Evolutionary conservation across 23 tunicate species (phyloP).

Genomic region (Oikopleura albicans): DNA sequence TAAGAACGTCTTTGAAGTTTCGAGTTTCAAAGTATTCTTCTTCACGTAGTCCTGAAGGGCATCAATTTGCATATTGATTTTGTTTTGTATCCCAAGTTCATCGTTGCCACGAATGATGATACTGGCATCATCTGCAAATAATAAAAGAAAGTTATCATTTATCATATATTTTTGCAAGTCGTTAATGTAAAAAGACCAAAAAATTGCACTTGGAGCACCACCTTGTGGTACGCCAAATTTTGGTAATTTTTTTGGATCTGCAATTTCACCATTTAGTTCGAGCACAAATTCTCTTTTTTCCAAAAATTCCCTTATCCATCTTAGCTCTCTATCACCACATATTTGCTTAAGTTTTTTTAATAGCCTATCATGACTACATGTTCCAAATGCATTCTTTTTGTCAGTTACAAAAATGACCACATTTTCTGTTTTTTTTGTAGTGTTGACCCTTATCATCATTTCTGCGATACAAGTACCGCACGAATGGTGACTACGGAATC

Average conservation of each 20-base stretch:
- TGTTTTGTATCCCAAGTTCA: not conserved
- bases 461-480: not conserved
- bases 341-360: not conserved
- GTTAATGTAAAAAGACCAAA: not conserved
- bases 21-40: not conserved
- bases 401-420: not conserved
- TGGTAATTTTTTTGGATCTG: not conserved
- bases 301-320: not conserved
- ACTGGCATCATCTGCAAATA: not conserved
- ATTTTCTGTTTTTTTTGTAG: not conserved
- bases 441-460: not conserved
- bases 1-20: not conserved
- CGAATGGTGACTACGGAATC: not conserved
- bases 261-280: not conserved
- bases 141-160: not conserved
- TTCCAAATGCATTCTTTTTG: not conserved
- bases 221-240: not conserved
- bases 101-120: not conserved
- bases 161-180: not conserved
- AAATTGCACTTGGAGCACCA: not conserved
- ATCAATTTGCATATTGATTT: not conserved
- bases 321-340: not conserved
- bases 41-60: not conserved
- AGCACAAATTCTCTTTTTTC: not conserved
- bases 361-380: not conserved